Percentiles rank a stretch among this genome's conserved stretches.
Evolutionary conservation across 2,888 invertebrate genomes (phyloP).

Genomic region (Polyploca ridens): DNA sequence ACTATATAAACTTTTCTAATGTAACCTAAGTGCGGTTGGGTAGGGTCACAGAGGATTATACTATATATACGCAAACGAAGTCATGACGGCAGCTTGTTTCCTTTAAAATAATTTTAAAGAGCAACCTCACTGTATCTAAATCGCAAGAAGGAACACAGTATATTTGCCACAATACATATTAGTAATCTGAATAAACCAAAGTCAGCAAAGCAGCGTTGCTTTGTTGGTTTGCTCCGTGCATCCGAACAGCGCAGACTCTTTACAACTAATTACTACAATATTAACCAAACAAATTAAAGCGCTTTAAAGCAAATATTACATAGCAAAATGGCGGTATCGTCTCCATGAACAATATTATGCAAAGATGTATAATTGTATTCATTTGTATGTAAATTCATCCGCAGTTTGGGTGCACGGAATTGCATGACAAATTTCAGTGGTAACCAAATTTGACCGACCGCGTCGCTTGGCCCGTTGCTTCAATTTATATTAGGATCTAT

Average conservation of each 20-base stretch:
- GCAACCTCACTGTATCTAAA: not conserved
- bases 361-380: constrained; percentile 30
- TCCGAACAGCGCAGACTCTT: not conserved
- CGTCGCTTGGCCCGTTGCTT: not conserved
- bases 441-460: constrained; percentile 25
- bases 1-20: too few species aligned
- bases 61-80: too few species aligned
- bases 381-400: constrained; percentile 35
- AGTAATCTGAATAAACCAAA: not conserved
- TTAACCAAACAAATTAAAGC: constrained; percentile 6
- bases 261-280: constrained; percentile 4
- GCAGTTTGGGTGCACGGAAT: constrained; percentile 17
- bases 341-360: constrained; percentile 20
- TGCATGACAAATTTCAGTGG: constrained; percentile 29
- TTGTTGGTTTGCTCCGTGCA: not conserved
- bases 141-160: not conserved
- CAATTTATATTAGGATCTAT: not conserved
- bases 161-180: not conserved
- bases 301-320: constrained; percentile 9
- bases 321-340: constrained; percentile 1
- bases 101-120: too few species aligned
- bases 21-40: too few species aligned
- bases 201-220: not conserved
- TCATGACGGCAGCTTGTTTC: too few species aligned
- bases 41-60: too few species aligned